Evolutionary conservation across 2,113 vertebrate species (phyloP), one percentile per base, ranked within the genome.

Genomic region (Hiodon alosoides): DNA sequence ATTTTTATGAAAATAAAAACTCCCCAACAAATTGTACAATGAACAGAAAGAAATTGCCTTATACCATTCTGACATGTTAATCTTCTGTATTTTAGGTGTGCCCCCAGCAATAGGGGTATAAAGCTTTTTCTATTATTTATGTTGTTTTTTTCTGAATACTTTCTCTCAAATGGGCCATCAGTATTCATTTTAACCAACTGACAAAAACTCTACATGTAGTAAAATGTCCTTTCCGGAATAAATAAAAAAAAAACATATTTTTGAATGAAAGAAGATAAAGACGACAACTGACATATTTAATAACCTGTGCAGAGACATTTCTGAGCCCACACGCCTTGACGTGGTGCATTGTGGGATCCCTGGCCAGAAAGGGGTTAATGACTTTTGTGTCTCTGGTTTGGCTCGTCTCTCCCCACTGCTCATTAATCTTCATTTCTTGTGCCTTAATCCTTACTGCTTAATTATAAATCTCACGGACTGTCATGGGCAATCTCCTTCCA

Each of bases 391-490:
- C 82, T 76, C 76, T 82, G 81, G 82, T 77, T 85, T 84, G 79
- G 77, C 84, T 89, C 88, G 86, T 87, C 74, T 52, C 66, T 85
- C 83, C 80, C 80, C 78, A 77, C 79, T 57, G 81, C 67, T 86
- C 83, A 86, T 89, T 87, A 86, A 80, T 70, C 80, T 71, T 66
- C 76, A 51, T 82, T 84, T 83, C 83, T 67, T 51, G 31, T 79
- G 70, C 82, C 79, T 86, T 87, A 87, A 87, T 87, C 83, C 80
- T 7, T 58, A 82, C 80, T 80, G 81, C 79, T 82, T 89, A 88
- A 90, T 90, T 90, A 90, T 86, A 83, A 84, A 88, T 84, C 83
- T 82, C 85, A 80, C 55, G 17, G 79, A 82, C 77, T 86, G 82
- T 77, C 84, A 84, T 82, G 80, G 80, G 83, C 73, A 16, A 31